Base-by-base conservation (phyloP, 2,797 vertebrate genomes). In the Picus viridis region DNA sequence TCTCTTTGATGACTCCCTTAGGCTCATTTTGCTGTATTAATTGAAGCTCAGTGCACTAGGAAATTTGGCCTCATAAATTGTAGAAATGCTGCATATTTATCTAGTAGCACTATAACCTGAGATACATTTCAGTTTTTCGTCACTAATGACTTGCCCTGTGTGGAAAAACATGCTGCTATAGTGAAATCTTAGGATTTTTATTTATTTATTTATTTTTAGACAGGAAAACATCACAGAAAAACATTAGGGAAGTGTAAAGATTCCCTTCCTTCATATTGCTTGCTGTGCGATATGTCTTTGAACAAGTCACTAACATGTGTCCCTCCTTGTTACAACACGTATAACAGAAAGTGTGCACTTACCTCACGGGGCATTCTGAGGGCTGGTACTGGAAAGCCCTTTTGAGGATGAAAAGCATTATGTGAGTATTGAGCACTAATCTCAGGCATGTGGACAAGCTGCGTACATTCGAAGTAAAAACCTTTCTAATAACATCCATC, bases 401-500 rank as follows among this genome's bases (percentile, higher is more conserved):
- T 94, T 82, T 77, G 87, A 84, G 92, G 83, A 94, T 91, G 68
- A 91, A 95, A 92, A 92, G 85, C 85, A 32, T 86, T 83, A 65
- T 64, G 39, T 13, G 65, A 88, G 83, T 49, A 79, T 26, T 83
- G 89, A 95, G 83, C 62, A 45, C 83, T 94, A 94, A 88, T 93
- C 75, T 94, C 51, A 1, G 85, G 76, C 92, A 87, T 93, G 90
- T 86, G 89, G 75, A 87, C 91, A 92, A 93, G 91, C 70, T 2
- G 0, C 0, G 7, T 91, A 73, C 69, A 89, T 94, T 93, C 43
- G 26, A 87, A 84, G 26, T 56, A 88, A 90, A 82, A 85, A 88
- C 93, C 87, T 93, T 93, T 91, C 91, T 96, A 96, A 96, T 94
- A 95, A 75, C 87, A 92, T 91, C 88, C 94, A 95, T 96, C 90